Percentiles rank a stretch among this genome's conserved stretches.
These are phyloP conservation scores for Heteromurus nitidus DNA, from an alignment of 2,888 invertebrate genomes.

Conservation along the genomic window DNA sequence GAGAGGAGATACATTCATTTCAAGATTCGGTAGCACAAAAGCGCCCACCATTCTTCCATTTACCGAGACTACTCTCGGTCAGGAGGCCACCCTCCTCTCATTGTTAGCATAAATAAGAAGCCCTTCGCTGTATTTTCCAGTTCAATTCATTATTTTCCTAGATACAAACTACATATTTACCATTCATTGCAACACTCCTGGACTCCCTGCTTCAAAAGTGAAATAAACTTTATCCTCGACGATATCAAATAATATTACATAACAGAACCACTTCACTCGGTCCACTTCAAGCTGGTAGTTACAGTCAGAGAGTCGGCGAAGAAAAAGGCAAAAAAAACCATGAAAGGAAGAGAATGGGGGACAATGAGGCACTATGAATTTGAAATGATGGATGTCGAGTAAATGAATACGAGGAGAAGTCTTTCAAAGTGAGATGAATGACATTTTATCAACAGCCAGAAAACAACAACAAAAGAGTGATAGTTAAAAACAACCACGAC, in stretches of 20 bases:
- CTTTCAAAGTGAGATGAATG: constrained; percentile 31
- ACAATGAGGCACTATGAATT: constrained; percentile 8
- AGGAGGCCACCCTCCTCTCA: constrained; percentile 60
- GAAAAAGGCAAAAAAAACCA: neutral
- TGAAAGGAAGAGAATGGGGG: neutral
- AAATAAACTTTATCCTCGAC: constrained; percentile 1
- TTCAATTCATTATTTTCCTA: neutral
- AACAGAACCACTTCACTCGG: neutral
- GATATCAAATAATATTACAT: neutral
- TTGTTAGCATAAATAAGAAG: constrained; percentile 55
- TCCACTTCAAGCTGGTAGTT: neutral
- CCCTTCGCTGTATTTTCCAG: constrained; percentile 25
- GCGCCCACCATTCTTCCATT: constrained; percentile 26
- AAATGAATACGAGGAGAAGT: too few species aligned
- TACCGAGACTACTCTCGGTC: constrained; percentile 49
- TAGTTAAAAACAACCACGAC: constrained; percentile 5
- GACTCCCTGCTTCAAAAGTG: neutral
- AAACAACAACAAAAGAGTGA: constrained; percentile 38
- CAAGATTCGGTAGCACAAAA: constrained; percentile 55
- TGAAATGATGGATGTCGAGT: neutral
- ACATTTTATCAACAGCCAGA: constrained; percentile 41
- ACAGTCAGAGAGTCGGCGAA: neutral
- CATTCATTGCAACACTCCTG: neutral
- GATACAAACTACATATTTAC: neutral
- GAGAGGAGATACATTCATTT: constrained; percentile 13